Evolutionary conservation across 2,113 vertebrate genomes (phyloP), one percentile per base, ranked within the genome.

Genomic region (Stigmatopora argus): DNA sequence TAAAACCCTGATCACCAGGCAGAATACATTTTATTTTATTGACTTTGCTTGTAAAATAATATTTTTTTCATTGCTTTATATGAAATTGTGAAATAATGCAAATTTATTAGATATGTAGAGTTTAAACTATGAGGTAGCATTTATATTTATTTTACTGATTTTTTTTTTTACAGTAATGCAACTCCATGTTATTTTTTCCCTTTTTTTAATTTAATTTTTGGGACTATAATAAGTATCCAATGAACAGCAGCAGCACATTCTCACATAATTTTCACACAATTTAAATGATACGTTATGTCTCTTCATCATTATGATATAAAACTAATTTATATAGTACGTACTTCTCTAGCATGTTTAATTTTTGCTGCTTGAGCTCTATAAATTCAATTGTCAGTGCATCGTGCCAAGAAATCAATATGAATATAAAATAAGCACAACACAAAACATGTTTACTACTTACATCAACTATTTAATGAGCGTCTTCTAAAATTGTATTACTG

Each of bases 1-100:
- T 64, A 34, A 57, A 48, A 56, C 64, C 13, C 26, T 26, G 2
- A 64, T 44, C 61, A 65, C 11, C 5, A 69, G 60, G 72, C 52
- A 56, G 55, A 67, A 57, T 44, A 49, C 45, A 48, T 15, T 15
- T 49, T 1, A 14, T 34, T 59, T 56, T 31, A 31, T 49, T 53
- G 57, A 17, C 65, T 75, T 18, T 51, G 49, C 13, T 65, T 31
- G 53, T 31, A 7, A 56, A 56, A 56, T 31, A 2, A 15, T 56
- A 19, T 60, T n/a, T 8, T 7, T 18, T 38, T 2, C 9, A 18
- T 58, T 60, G 57, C 18, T 60, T 44, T 19, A 19, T 41, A 44
- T 44, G 18, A 44, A 60, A 41, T 15, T 15, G 53, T 31, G 14
- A 31, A 15, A 31, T 23, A 56, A 53, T 23, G 23, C 12, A 31